Base-by-base conservation (phyloP, 2,797 vertebrate species). In the Sphenopsis melanotis region DNA sequence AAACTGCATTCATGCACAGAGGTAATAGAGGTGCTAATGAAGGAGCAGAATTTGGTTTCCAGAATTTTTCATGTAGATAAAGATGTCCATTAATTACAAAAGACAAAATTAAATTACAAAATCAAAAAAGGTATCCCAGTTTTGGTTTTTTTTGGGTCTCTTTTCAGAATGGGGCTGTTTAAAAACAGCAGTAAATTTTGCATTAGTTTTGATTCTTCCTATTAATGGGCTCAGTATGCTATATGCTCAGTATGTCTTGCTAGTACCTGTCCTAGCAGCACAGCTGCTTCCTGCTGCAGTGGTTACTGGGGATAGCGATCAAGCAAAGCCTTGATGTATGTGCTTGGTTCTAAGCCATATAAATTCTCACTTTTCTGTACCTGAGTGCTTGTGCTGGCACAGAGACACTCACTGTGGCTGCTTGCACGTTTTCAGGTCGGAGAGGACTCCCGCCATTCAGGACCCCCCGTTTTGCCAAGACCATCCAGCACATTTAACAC, bases 401-500 rank as follows among this genome's bases (percentile, higher is more conserved):
- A 24, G 68, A 36, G 49, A 32, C 32, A 2, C 50, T 91, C 57
- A 89, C 9, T 61, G 61, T 89, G 78, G 23, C 75, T 66, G 4
- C 47, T 76, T 83, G 60, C 65, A 16, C 12, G 0, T 94, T 94
- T 90, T 23, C 98, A 99, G 99, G 99, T 99, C 1, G 99, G 98
- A 94, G 99, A 99, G 85, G 99, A 99, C 89, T 98, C 99, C 27
- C 99, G 99, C 59, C 99, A 99, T 79, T 96, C 98, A 32, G 98
- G 98, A 94, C 98, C 99, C 4, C 98, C 99, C 4, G 97, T 98
- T 97, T 96, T 98, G 95, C 98, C 99, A 44, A 98, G 99, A 60
- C 98, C 99, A 0, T 99, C 99, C 49, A 99, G 98, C 95, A 99
- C 99, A 5, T 99, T 99, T 94, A 99, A 98, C 64, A 98, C 99